Conservation (phyloP, 2,797 vertebrate genomes). For the Acanthurus tractus region DNA sequence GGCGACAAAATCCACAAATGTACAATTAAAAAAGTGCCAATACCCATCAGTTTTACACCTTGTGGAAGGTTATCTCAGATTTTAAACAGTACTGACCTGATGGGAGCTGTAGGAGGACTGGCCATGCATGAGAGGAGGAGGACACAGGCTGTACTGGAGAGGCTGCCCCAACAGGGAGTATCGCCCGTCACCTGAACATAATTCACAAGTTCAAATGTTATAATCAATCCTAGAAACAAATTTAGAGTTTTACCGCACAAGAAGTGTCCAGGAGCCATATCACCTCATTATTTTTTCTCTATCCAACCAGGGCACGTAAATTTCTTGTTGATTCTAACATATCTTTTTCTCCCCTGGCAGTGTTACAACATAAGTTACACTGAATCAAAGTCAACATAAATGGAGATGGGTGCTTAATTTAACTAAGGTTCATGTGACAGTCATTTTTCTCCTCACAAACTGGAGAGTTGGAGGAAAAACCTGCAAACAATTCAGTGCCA, state of each 20-base stretch:
- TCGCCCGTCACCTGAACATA: slow-evolving; percentile 89
- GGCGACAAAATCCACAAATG: not conserved
- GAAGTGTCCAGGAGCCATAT: not conserved
- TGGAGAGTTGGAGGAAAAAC: too few species aligned
- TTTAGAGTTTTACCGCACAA: not conserved
- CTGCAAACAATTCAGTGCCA: not conserved
- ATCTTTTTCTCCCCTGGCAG: too few species aligned
- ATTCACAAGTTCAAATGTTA: slow-evolving; percentile 11
- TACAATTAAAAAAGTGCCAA: not conserved
- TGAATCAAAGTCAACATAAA: too few species aligned
- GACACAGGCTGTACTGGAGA: slow-evolving; percentile 96
- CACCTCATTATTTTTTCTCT: not conserved
- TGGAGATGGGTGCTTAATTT: too few species aligned
- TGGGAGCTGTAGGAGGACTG: slow-evolving; percentile 93
- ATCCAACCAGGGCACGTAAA: too few species aligned
- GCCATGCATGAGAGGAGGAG: slow-evolving; percentile 92
- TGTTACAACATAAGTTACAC: too few species aligned
- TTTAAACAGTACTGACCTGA: slow-evolving; percentile 86
- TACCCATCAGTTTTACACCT: not conserved
- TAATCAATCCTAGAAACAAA: not conserved
- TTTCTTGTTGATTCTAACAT: not conserved
- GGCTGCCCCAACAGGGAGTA: slow-evolving; percentile 96
- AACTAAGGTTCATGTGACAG: too few species aligned
- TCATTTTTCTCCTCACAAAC: too few species aligned
- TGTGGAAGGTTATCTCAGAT: not conserved